Evolutionary conservation across 2,797 vertebrate genomes (phyloP), one percentile per base, ranked within the genome.

Genomic region (Gymnoscopelus microlampas): DNA sequence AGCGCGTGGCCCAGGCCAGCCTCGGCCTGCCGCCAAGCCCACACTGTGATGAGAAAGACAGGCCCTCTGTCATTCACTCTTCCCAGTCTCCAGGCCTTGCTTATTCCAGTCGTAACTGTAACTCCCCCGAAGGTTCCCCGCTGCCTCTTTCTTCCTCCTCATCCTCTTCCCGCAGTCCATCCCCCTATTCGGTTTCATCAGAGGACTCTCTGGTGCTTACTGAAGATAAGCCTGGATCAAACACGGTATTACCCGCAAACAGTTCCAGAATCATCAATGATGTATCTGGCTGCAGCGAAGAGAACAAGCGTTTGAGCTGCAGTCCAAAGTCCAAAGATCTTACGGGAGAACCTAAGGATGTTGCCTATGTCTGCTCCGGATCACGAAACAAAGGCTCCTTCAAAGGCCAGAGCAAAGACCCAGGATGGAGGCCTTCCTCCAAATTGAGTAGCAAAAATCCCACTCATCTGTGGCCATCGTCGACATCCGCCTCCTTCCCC

Each of bases 1-100:
- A 98, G 81, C 93, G 96, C 13, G 76, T 96, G 85, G 97, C 97
- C 9, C 96, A 98, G 87, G 96, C 95, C 57, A 96, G 95, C 89
- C 88, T 96, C 14, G 91, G 66, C n/a, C 15, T 78, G 23, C 73
- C 82, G 0, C 4, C 14, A 11, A 79, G 70, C 51, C 78, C 84
- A 13, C 75, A 87, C n/a, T 71, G 74, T 0, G 91, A 93, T 26
- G 86, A 82, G 2, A 86, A 80, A 55, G 85, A 90, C 23, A 84
- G 71, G 3, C 90, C 89, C 0, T 92, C 85, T 0, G 91, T 90
- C 54, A 89, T 91, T 67, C 88, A 76, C 32, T 81, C 91, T 53
- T 89, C 82, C 15, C 87, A 76, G 70, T 90, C 93, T 53, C 91
- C 90, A 0, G 81, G 77, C 2, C 78, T 66, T 9, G 74, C 75